Evolutionary conservation across 37 sponge, comb jelly and placozoan genomes (phyloP).

Genomic region (Geodia barretti): DNA sequence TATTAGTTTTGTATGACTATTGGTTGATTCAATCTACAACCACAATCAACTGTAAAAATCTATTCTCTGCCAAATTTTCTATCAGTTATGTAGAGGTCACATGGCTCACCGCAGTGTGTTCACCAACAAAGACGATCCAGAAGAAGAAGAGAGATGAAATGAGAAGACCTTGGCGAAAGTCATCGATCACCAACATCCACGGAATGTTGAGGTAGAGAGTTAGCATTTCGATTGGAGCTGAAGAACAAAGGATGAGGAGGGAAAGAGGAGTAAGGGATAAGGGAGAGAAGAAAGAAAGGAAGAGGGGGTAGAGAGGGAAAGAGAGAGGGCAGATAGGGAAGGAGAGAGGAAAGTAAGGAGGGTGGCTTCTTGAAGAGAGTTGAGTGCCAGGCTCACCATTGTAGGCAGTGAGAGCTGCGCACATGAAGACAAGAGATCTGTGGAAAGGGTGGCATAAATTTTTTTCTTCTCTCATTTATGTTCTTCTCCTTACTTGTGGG

Average conservation of each 20-base stretch:
- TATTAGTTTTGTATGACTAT: too few species aligned
- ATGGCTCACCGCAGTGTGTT: constrained; percentile 35
- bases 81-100: neutral
- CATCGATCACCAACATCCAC: constrained; percentile 80
- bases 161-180: constrained; percentile 70
- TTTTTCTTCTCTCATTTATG: neutral
- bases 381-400: constrained; percentile 18
- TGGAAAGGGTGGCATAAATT: neutral
- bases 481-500: constrained; percentile 15
- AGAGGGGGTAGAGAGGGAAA: too few species aligned
- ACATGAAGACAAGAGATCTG: constrained; percentile 39
- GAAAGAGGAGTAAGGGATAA: constrained; percentile 79
- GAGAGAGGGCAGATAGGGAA: too few species aligned
- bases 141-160: constrained; percentile 53
- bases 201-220: constrained; percentile 55
- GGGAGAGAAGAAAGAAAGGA: too few species aligned
- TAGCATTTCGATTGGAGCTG: constrained; percentile 46
- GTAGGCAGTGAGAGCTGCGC: constrained; percentile 28
- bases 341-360: neutral
- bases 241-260: constrained; percentile 66
- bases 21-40: neutral
- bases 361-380: neutral
- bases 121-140: constrained; percentile 74
- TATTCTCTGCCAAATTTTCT: neutral
- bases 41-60: neutral